Evolutionary conservation across 2,888 invertebrate genomes (phyloP).

Genomic region (Stomorhina lunata): DNA sequence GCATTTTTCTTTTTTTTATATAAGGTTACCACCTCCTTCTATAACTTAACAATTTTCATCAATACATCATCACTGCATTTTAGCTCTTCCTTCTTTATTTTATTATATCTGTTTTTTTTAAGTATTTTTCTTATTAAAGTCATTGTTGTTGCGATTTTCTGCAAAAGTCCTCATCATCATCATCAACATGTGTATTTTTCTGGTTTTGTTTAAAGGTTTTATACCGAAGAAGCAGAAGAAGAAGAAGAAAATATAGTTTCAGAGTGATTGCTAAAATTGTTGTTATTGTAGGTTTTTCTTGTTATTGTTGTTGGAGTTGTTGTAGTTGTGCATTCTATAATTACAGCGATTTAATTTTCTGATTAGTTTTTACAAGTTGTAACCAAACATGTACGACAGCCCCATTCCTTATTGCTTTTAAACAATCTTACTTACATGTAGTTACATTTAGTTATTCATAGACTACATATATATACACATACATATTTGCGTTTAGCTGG

Average conservation of each 20-base stretch:
- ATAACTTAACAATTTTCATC: conserved; percentile 59
- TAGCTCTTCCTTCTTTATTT: conserved; percentile 8
- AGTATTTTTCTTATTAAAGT: too few species aligned
- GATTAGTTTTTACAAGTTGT: conserved; percentile 75
- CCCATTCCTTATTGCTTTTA: conserved; percentile 56
- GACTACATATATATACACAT: too few species aligned
- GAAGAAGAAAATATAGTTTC: conserved; percentile 27
- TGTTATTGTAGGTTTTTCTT: background rate
- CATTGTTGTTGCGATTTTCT: background rate
- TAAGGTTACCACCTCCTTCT: conserved; percentile 62
- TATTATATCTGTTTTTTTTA: conserved; percentile 1
- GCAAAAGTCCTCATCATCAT: background rate
- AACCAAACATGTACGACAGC: conserved; percentile 67
- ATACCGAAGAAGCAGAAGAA: too few species aligned
- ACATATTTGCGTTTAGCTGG: too few species aligned
- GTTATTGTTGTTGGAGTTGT: conserved; percentile 31
- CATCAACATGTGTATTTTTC: conserved; percentile 54
- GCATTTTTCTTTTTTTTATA: background rate
- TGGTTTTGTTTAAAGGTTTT: conserved; percentile 23
- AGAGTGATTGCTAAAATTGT: conserved; percentile 32
- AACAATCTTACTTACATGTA: conserved; percentile 39
- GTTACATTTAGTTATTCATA: background rate
- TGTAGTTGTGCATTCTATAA: conserved; percentile 76
- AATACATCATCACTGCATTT: conserved; percentile 60
- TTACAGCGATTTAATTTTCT: conserved; percentile 80